Evolutionary conservation across 1,140 invertebrate species (phyloP).

Genomic region (Solenopsis invicta): DNA sequence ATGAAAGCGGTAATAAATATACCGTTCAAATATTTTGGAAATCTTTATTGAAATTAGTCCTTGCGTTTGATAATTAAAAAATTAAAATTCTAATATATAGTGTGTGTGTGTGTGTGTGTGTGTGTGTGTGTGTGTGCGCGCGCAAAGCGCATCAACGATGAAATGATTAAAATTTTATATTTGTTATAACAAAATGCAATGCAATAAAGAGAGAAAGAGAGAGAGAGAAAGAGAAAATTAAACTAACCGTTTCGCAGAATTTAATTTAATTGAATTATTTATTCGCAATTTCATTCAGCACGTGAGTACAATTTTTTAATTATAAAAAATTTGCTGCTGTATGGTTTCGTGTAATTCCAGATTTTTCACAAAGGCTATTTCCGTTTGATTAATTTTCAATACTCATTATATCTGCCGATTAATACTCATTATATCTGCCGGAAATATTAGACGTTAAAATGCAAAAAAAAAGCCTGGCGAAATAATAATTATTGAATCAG

Average conservation of each 20-base stretch:
- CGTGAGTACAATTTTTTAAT: background rate
- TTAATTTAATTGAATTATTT: conserved; percentile 33
- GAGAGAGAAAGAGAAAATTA: background rate
- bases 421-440: background rate
- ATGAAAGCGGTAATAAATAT: conserved; percentile 1
- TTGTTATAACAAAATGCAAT: background rate
- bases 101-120: too few species aligned
- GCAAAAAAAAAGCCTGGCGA: background rate
- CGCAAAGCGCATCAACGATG: background rate
- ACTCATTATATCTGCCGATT: background rate
- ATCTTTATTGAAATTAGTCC: background rate
- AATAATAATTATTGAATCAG: conserved; percentile 11
- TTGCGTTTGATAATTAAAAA: background rate
- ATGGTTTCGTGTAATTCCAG: background rate
- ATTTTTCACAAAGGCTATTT: background rate
- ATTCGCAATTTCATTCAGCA: background rate
- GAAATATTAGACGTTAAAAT: background rate
- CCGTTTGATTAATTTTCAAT: background rate
- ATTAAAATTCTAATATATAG: background rate
- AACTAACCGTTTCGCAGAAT: background rate
- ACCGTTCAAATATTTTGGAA: background rate
- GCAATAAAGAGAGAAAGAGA: background rate
- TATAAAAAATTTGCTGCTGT: background rate
- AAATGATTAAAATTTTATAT: background rate
- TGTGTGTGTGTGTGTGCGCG: too few species aligned